Evolutionary conservation across 2,113 vertebrate species (phyloP), one percentile per base, ranked within the genome.

Genomic region (Prochilodus magdalenae): DNA sequence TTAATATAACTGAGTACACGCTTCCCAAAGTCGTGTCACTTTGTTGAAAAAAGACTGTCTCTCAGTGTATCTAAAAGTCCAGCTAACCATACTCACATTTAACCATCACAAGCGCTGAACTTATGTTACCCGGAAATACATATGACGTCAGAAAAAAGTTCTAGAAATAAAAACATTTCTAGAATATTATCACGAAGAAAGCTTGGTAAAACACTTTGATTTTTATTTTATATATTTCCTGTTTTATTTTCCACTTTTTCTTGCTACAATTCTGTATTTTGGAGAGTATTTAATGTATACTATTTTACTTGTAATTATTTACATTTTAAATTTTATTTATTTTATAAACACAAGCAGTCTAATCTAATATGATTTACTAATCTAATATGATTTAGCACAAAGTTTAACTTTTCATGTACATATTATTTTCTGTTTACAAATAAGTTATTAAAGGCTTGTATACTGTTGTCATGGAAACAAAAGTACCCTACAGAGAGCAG

Each of bases 391-490:
- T 10, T 10, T 7, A 36, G 33, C 33, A 36, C 33, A 36, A 36
- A 36, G 33, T 3, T 55, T 4, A 29, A 16, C 26, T 29, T 63
- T 63, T 12, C 4, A 63, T 29, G 24, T 26, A 60, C 1, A 29
- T 65, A 65, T 20, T 20, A 5, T 5, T 26, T 15, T n/a, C 29
- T 22, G 13, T 63, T 73, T 2, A 40, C n/a, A 0, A 51, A 11
- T 47, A 60, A n/a, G n/a, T n/a, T n/a, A 7, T 70, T 26, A 15
- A 40, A 10, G 26, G 11, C 16, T 11, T 76, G 79, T 30, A 24
- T 73, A 63, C 15, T 49, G 85, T 88, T 81, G 78, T 73, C 81
- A 81, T 88, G 82, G 84, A 65, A 71, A 75, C 84, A 60, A 13
- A 71, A 30, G 22, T 47, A 13, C 15, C 14, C 13, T 6, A n/a